These are phyloP conservation scores for Phalanger gymnotis DNA, from an alignment of 2,797 vertebrate species.

Conservation along the genomic window DNA sequence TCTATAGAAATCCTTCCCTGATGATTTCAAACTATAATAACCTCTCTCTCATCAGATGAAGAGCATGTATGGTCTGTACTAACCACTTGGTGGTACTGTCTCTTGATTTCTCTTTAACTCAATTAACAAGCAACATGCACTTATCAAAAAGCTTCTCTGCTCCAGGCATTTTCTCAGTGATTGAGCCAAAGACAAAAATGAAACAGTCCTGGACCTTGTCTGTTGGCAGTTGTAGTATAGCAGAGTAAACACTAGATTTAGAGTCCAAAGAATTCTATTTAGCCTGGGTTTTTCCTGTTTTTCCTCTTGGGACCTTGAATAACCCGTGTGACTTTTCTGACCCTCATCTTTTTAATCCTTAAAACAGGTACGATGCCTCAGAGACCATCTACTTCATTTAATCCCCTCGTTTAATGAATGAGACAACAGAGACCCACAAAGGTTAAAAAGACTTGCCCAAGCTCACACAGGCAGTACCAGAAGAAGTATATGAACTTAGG, in stretches of 20 bases:
- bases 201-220: background rate
- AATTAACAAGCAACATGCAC: background rate
- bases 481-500: background rate
- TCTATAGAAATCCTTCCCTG: background rate
- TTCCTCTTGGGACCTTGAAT: background rate
- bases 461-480: background rate
- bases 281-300: background rate
- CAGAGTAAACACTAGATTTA: background rate
- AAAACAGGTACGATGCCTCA: background rate
- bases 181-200: background rate
- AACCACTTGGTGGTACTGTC: background rate
- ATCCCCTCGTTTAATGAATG: background rate
- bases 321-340: background rate
- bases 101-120: background rate
- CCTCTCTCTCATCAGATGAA: background rate
- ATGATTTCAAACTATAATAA: background rate
- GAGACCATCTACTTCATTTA: background rate
- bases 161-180: background rate
- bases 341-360: background rate
- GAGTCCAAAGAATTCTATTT: background rate
- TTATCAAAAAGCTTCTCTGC: background rate
- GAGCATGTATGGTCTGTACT: background rate
- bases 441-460: background rate
- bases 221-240: background rate
- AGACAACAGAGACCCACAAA: background rate